A percentile compares a stretch with the other conserved stretches of the same genome.
Evolutionary conservation across 2,797 vertebrate species (phyloP).

Genomic region (Orestias chungarensis): DNA sequence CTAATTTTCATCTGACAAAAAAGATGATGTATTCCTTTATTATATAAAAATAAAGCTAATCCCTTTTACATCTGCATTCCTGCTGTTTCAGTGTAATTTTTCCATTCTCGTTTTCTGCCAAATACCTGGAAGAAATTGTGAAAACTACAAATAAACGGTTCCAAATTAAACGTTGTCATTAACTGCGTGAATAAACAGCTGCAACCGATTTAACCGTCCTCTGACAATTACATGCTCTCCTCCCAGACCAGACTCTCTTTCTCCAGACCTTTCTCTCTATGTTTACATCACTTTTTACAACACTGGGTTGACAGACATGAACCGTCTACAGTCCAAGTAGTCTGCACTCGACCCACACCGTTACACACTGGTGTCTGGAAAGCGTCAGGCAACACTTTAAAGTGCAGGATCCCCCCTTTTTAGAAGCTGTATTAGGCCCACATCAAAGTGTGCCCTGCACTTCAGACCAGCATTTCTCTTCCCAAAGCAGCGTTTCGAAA

Average conservation of each 20-base stretch:
- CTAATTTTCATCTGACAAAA: not conserved
- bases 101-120: not conserved
- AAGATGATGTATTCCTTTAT: not conserved
- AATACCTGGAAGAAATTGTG: not conserved
- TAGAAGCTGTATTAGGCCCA: constrained; percentile 78
- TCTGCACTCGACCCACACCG: constrained; percentile 22
- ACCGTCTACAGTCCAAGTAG: constrained; percentile 35
- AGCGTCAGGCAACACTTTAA: constrained; percentile 79
- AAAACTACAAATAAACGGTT: not conserved
- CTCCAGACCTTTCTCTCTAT: constrained; percentile 54
- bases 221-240: constrained; percentile 13
- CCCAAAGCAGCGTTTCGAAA: constrained; percentile 49
- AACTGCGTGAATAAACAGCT: constrained; percentile 4
- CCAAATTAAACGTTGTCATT: not conserved
- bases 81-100: not conserved
- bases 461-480: constrained; percentile 63
- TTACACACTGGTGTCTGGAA: constrained; percentile 66
- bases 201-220: not conserved
- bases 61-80: too few relatives aligned
- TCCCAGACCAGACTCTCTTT: constrained; percentile 14
- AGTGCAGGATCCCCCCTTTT: constrained; percentile 75
- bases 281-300: constrained; percentile 80
- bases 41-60: not conserved
- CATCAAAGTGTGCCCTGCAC: constrained; percentile 72
- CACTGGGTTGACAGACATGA: constrained; percentile 65